phyloP scores from a whole-genome alignment of 2,888 invertebrate species.

The Parelbella ahira region DNA sequence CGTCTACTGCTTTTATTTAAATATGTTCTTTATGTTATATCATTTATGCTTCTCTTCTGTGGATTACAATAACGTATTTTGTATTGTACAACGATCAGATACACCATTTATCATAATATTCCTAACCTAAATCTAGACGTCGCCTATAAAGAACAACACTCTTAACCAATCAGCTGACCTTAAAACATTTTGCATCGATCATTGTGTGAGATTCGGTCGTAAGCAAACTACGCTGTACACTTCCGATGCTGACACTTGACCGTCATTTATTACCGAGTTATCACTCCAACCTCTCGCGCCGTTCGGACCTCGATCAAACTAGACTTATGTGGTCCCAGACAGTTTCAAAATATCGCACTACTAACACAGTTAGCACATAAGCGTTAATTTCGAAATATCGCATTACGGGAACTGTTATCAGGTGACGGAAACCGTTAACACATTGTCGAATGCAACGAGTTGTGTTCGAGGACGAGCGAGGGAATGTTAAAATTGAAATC shows the following conservation, averaged over 20 bases:
- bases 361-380: too few relatives aligned
- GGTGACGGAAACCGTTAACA: too few relatives aligned
- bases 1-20: too few relatives aligned
- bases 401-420: conserved; percentile 15
- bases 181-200: conserved; percentile 50
- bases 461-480: too few relatives aligned
- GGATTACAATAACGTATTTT: too few relatives aligned
- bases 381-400: too few relatives aligned
- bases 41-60: too few relatives aligned
- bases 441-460: too few relatives aligned
- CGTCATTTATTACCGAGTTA: conserved; percentile 22
- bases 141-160: conserved; percentile 9
- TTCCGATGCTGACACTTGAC: conserved; percentile 19
- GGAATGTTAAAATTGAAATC: too few relatives aligned
- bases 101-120: conserved; percentile 16
- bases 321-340: conserved; percentile 18
- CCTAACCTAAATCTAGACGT: conserved; percentile 19
- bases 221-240: conserved; percentile 37
- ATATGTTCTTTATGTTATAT: too few relatives aligned
- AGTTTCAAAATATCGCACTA: conserved; percentile 25
- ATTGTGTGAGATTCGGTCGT: conserved; percentile 50
- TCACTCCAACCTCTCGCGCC: conserved; percentile 18
- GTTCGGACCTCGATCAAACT: conserved; percentile 21
- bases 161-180: conserved; percentile 47
- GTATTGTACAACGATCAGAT: too few relatives aligned